Evolutionary conservation across 2,797 vertebrate genomes (phyloP).

Genomic region (Hippocampus kuda): DNA sequence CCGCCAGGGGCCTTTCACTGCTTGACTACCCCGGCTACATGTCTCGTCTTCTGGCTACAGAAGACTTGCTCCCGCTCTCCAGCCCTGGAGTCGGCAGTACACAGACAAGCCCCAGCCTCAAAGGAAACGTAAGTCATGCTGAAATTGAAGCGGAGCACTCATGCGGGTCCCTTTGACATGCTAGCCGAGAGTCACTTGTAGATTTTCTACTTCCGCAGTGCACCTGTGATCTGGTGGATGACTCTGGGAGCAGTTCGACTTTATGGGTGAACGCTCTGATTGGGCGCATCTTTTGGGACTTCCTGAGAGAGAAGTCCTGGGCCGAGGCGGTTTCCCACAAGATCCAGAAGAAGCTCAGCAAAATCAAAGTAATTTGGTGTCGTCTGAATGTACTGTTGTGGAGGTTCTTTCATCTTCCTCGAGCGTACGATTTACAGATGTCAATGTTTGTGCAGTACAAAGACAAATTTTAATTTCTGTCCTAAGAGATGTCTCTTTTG

Average conservation of each 20-base stretch:
- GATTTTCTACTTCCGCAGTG: conserved; percentile 36
- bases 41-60: conserved; percentile 59
- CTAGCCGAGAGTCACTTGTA: not conserved
- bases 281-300: conserved; percentile 84
- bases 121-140: conserved; percentile 42
- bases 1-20: conserved; percentile 50
- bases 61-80: conserved; percentile 35
- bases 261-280: conserved; percentile 74
- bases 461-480: not conserved
- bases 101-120: conserved; percentile 60
- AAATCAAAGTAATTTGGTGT: conserved; percentile 70
- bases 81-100: conserved; percentile 60
- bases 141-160: not conserved
- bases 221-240: conserved; percentile 44
- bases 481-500: not conserved
- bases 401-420: not conserved
- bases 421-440: too few species aligned
- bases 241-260: conserved; percentile 30
- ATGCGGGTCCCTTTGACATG: not conserved
- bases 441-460: too few species aligned
- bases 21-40: conserved; percentile 77
- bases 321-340: conserved; percentile 72
- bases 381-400: not conserved
- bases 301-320: conserved; percentile 78
- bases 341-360: conserved; percentile 85